phyloP scores from a whole-genome alignment of 2,888 invertebrate species.

The Stenodera caucasica region DNA sequence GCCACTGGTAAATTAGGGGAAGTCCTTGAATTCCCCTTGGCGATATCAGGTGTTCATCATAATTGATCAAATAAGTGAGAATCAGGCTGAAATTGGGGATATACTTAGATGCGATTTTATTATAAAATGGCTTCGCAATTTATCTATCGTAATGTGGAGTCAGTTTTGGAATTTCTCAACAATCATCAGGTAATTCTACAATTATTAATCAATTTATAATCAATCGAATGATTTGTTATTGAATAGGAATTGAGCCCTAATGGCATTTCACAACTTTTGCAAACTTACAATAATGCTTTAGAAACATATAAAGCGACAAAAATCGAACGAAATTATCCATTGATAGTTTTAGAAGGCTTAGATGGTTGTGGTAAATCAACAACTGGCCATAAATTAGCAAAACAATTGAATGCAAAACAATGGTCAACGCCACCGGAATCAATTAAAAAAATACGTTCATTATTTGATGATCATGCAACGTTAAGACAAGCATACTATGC shows the following conservation, averaged over 20 bases:
- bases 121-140: constrained; percentile 6
- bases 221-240: background rate
- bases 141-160: constrained; percentile 27
- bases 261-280: constrained; percentile 32
- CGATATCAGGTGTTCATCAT: no score
- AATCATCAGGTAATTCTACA: constrained; percentile 26
- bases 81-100: no score
- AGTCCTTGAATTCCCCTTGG: background rate
- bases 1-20: constrained; percentile 1
- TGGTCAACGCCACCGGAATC: constrained; percentile 53
- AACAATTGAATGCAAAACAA: constrained; percentile 44
- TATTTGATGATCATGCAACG: constrained; percentile 46
- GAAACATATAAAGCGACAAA: constrained; percentile 18
- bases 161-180: constrained; percentile 32
- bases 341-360: constrained; percentile 57
- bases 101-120: background rate
- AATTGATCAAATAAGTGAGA: background rate
- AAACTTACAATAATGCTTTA: constrained; percentile 40
- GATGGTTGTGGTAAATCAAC: constrained; percentile 58
- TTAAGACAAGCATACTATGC: constrained; percentile 55
- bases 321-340: constrained; percentile 46
- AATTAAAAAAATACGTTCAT: constrained; percentile 46
- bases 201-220: background rate
- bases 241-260: background rate
- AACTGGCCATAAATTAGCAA: constrained; percentile 47